Evolutionary conservation across 1,140 invertebrate species (phyloP), one percentile per base, ranked within the genome.

Genomic region (Venustaconcha ellipsiformis): DNA sequence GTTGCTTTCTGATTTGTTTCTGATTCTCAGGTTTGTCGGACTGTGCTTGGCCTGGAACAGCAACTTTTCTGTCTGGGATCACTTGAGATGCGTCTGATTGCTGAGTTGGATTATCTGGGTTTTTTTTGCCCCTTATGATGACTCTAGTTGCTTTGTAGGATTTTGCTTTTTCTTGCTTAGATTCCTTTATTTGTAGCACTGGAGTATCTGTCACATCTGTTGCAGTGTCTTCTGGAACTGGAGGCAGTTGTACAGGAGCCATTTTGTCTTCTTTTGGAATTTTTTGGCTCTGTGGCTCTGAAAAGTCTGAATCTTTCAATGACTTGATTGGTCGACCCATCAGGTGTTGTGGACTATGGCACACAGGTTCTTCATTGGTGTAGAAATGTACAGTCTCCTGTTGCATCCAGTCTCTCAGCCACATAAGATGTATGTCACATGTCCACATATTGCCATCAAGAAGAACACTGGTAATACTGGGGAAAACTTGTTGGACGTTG

Each of bases 401-500:
- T 37, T 78, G 70, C 80, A 91, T 88, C 91, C 90, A 91, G 14
- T 86, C 76, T 20, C 77, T 77, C 69, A 91, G 69, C 90, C 90
- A 91, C 23, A 83, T 68, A 18, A 91, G 82, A 11, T 80, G 75
- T 55, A 74, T 65, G 68, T 88, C 84, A 81, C 91, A 92, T 30
- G 88, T 80, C 86, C 90, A 90, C 1, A 86, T 80, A 79, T 92
- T 92, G 11, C 88, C 89, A 78, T 89, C 88, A 68, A 92, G 72
- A 60, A 88, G 85, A 62, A 91, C 76, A 2, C 87, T 80, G 60
- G 86, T 77, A 14, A 96, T 83, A 81, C 94, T 92, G 0, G 94
- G 93, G 59, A 96, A 91, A 80, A 93, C 92, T 78, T 93, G 92
- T 37, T 93, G 89, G 23, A 96, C 89, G 84, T 95, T 94, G 57